Conservation (phyloP, 2,113 vertebrate genomes). For the Fukomys damarensis region DNA sequence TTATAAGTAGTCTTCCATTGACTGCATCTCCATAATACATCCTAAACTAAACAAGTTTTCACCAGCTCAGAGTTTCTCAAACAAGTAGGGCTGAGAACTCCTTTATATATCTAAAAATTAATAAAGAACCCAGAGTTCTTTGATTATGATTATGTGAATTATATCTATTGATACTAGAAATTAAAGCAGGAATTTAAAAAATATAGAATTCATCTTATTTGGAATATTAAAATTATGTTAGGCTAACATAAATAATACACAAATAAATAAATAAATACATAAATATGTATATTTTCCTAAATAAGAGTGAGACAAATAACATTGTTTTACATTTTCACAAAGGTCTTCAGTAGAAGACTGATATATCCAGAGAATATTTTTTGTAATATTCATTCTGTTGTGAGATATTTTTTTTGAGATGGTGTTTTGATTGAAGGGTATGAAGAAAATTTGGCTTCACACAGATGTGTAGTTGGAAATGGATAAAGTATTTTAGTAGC, state of each 20-base stretch:
- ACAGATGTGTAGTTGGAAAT: neutral
- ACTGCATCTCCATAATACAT: neutral
- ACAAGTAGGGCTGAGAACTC: neutral
- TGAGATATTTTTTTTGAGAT: too few relatives aligned
- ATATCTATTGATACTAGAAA: neutral
- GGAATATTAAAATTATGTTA: neutral
- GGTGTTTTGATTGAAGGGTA: neutral
- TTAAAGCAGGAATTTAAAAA: neutral
- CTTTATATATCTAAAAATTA: neutral
- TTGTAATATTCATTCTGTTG: neutral
- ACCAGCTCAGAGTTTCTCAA: neutral
- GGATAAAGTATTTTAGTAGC: neutral
- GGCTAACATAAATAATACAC: neutral
- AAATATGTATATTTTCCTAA: conserved; percentile 3
- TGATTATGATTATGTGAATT: neutral
- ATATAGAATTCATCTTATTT: neutral
- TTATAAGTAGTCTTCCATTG: neutral
- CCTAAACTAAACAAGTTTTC: neutral
- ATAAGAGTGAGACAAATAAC: neutral
- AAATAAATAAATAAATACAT: neutral
- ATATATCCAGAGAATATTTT: neutral
- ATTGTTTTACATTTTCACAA: neutral
- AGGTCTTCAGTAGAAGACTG: neutral
- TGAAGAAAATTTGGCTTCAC: neutral
- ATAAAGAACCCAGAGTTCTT: neutral